These are phyloP conservation scores for Oryzias dopingdopingensis DNA, from an alignment of 2,797 vertebrate species.

Conservation along the genomic window DNA sequence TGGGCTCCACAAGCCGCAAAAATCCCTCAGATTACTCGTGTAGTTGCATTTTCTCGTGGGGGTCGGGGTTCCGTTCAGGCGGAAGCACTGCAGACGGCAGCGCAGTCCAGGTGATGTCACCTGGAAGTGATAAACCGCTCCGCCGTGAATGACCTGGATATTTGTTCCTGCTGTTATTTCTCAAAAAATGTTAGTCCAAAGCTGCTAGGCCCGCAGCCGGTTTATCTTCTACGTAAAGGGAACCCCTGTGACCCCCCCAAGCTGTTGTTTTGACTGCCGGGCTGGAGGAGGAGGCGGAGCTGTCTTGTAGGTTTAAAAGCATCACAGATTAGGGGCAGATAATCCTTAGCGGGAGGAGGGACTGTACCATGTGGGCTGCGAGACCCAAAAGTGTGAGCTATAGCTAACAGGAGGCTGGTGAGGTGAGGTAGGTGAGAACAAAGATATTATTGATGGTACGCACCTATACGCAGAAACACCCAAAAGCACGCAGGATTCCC, in stretches of 20 bases:
- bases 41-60: too few species aligned
- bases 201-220: constrained; percentile 6
- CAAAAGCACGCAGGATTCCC: constrained; percentile 1
- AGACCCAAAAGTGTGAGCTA: constrained; percentile 22
- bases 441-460: constrained; percentile 47
- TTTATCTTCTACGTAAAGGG: constrained; percentile 23
- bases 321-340: constrained; percentile 71
- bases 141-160: constrained; percentile 1
- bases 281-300: constrained; percentile 39
- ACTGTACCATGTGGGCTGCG: constrained; percentile 42
- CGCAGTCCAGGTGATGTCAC: not conserved
- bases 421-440: constrained; percentile 33
- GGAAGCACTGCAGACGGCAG: too few species aligned
- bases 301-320: constrained; percentile 63
- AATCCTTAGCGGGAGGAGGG: constrained; percentile 68
- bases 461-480: constrained; percentile 54
- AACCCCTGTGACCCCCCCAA: constrained; percentile 38
- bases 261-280: constrained; percentile 68
- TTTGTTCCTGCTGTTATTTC: not conserved
- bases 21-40: constrained; percentile 62
- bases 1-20: constrained; percentile 57
- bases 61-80: constrained; percentile 2
- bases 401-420: constrained; percentile 17
- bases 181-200: constrained; percentile 2
- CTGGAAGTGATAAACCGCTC: constrained; percentile 10